These are phyloP conservation scores for Siniperca knerii DNA, from an alignment of 2,113 vertebrate genomes.

Conservation along the genomic window DNA sequence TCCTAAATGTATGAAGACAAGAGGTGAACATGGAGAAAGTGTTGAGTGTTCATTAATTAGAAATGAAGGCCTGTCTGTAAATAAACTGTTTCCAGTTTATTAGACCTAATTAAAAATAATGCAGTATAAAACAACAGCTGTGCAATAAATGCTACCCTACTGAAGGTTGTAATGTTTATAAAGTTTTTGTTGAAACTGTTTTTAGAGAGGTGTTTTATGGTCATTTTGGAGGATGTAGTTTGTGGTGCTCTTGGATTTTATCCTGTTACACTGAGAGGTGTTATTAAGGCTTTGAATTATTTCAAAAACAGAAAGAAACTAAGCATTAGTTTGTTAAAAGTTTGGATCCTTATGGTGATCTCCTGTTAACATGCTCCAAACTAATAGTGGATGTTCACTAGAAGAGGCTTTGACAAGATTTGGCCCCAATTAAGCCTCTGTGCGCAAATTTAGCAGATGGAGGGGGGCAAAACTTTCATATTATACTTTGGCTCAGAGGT, in stretches of 20 bases:
- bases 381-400: conserved; percentile 60
- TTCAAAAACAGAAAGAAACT: conserved; percentile 36
- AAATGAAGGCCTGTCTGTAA: not conserved
- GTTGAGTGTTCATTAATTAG: not conserved
- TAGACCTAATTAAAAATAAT: not conserved
- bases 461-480: conserved; percentile 70
- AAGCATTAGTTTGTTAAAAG: conserved; percentile 58
- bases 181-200: not conserved
- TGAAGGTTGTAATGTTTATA: no score
- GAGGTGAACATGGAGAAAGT: not conserved
- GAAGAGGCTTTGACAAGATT: conserved; percentile 73
- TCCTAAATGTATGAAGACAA: not conserved
- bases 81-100: not conserved
- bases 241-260: conserved; percentile 17
- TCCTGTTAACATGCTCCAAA: conserved; percentile 46
- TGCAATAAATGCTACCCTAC: not conserved
- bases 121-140: not conserved
- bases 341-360: conserved; percentile 61
- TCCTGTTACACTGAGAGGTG: conserved; percentile 18
- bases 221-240: not conserved
- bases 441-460: conserved; percentile 74
- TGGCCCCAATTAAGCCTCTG: conserved; percentile 78
- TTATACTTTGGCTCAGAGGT: conserved; percentile 74
- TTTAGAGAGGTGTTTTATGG: not conserved
- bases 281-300: conserved; percentile 21